Conservation (phyloP, 2,797 vertebrate genomes). For the Vireo griseus region DNA sequence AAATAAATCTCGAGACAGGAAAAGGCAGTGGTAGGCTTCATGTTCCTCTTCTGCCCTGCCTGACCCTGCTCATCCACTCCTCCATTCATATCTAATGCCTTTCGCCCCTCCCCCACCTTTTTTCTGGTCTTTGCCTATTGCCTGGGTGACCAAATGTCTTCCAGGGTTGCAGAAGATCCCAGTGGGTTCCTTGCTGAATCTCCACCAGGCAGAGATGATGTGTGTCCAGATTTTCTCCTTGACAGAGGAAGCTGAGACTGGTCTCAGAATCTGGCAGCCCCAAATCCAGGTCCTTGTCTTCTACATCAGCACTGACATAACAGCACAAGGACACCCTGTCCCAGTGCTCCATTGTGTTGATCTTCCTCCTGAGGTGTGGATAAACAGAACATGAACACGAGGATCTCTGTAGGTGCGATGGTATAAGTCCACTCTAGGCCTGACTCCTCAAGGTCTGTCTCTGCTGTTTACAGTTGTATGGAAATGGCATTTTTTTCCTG, state of each 20-base stretch:
- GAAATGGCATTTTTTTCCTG: background rate
- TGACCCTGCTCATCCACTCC: background rate
- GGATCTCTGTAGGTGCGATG: fast-evolving
- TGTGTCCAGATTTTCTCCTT: background rate
- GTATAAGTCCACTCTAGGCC: background rate
- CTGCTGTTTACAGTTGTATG: background rate
- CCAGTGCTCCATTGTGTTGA: background rate
- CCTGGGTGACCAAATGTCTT: background rate
- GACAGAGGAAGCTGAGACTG: background rate
- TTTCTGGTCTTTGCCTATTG: background rate
- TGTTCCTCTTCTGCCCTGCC: background rate
- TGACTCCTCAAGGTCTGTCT: background rate
- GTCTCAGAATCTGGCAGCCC: background rate
- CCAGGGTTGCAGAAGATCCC: background rate
- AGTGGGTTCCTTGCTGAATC: background rate
- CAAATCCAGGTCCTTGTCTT: background rate
- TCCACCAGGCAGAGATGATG: background rate
- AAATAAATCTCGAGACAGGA: background rate
- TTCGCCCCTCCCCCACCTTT: background rate
- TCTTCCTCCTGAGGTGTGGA: background rate
- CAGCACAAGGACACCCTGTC: background rate
- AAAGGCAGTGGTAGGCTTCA: background rate
- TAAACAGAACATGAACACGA: background rate
- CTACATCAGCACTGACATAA: background rate
- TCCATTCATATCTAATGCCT: background rate